phyloP scores from a whole-genome alignment of 2,113 vertebrate species.

The Pseudorectes ferrugineus region DNA sequence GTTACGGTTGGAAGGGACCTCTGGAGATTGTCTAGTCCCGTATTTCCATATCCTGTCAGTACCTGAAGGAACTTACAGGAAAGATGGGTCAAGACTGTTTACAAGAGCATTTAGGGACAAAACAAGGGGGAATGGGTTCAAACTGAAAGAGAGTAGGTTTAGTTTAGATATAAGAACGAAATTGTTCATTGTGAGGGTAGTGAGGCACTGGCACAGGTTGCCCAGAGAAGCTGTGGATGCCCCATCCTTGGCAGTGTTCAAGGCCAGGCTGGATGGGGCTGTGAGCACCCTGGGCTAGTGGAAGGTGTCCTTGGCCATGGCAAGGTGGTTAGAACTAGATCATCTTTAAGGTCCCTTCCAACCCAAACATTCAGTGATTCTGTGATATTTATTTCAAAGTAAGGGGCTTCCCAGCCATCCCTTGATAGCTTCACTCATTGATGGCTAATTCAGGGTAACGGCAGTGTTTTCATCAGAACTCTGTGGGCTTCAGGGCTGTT shows the following conservation, averaged over 20 bases:
- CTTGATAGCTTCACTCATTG: fast-evolving
- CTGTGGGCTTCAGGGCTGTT: background rate
- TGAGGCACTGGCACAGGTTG: background rate
- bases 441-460: background rate
- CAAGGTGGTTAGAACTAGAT: background rate
- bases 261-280: background rate
- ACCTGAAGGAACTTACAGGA: background rate
- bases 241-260: background rate
- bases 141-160: background rate
- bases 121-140: background rate
- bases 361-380: background rate
- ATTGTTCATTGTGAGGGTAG: background rate
- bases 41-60: background rate
- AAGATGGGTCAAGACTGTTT: background rate
- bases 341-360: background rate
- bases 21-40: background rate
- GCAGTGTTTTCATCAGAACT: background rate
- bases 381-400: background rate
- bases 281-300: background rate
- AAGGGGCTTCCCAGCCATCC: background rate
- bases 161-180: background rate
- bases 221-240: background rate
- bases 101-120: too few species aligned
- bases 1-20: background rate
- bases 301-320: background rate